Conservation (phyloP, 2,888 invertebrate species). For the Xestoiulus laeticollis region DNA sequence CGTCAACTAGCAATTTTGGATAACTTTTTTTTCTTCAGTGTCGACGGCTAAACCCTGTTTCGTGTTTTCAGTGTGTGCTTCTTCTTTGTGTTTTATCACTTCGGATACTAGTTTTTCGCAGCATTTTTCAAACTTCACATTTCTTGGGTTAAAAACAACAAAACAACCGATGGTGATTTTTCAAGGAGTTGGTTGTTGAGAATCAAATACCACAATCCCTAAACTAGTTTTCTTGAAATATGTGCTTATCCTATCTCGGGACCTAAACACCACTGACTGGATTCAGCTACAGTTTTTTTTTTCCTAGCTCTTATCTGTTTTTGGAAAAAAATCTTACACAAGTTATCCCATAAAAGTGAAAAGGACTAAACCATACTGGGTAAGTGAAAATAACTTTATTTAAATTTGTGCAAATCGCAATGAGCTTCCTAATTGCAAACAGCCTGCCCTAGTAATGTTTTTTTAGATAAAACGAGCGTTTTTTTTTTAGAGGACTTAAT, state of each 20-base stretch:
- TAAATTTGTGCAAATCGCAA: neutral
- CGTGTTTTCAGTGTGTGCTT: neutral
- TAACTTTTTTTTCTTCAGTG: neutral
- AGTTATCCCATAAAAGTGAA: too few relatives aligned
- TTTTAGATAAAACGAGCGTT: neutral
- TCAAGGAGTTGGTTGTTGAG: neutral
- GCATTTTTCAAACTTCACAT: neutral
- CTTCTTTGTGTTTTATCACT: neutral
- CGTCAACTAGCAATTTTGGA: neutral
- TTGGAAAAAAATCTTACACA: too few relatives aligned
- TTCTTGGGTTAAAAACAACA: too few relatives aligned
- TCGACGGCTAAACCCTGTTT: neutral
- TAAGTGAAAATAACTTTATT: neutral
- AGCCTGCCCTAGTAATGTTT: neutral
- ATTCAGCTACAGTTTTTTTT: neutral
- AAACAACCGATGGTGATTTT: neutral
- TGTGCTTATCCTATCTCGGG: neutral
- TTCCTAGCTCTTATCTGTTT: too few relatives aligned
- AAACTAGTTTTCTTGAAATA: neutral
- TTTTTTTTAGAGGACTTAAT: neutral
- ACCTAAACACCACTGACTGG: slow-evolving; percentile 30
- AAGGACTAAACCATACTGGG: neutral
- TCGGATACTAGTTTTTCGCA: neutral
- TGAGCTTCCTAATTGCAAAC: neutral
- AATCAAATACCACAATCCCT: neutral